Evolutionary conservation across 2,113 vertebrate species (phyloP).

Genomic region (Rhombomys opimus): DNA sequence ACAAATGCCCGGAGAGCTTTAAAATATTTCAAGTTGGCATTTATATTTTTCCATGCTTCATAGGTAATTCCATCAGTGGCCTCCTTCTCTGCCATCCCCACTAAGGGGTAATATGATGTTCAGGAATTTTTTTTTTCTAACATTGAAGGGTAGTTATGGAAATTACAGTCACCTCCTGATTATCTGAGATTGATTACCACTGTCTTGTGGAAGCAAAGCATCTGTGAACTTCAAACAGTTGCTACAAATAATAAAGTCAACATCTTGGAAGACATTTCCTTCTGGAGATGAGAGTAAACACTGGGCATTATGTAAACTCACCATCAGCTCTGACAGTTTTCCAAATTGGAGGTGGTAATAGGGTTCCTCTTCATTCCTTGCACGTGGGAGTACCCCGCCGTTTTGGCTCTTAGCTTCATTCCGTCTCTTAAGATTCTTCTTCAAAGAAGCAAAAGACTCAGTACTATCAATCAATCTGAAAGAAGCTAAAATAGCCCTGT

Average conservation of each 20-base stretch:
- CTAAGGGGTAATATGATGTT: neutral
- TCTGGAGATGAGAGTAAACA: neutral
- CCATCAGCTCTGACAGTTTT: neutral
- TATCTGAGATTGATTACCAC: neutral
- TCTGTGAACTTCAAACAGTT: neutral
- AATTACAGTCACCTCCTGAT: neutral
- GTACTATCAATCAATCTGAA: neutral
- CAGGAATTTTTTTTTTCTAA: neutral
- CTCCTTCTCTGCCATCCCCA: neutral
- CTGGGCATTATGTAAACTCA: neutral
- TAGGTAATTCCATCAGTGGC: neutral
- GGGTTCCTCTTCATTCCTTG: neutral
- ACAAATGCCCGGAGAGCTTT: neutral
- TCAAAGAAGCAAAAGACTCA: neutral
- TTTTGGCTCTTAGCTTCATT: neutral
- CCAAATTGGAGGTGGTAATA: neutral
- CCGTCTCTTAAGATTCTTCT: neutral
- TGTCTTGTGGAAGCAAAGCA: neutral
- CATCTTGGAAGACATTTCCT: conserved; percentile 6
- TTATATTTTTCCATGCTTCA: conserved; percentile 20
- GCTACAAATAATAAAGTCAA: conserved; percentile 7
- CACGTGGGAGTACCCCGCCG: neutral
- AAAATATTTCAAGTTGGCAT: conserved; percentile 10
- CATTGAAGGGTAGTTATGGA: neutral
- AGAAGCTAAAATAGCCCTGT: neutral